Conservation (phyloP, 2,888 invertebrate species). For the Melanargia galathea region DNA sequence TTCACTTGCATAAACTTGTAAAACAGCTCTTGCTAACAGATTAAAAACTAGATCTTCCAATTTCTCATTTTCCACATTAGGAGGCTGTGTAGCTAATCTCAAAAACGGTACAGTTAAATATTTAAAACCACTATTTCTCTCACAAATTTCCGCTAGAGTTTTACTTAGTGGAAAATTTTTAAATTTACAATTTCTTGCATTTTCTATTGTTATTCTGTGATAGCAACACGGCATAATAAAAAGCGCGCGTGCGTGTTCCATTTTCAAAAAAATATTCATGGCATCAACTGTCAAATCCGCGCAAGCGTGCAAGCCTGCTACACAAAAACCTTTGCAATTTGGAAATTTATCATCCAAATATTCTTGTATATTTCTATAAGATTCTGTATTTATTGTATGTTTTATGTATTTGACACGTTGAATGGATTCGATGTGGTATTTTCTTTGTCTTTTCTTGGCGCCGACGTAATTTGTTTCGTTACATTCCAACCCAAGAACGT, state of each 20-base stretch:
- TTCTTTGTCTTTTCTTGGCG: constrained; percentile 82
- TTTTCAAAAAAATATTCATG: constrained; percentile 84
- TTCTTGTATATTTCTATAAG: constrained; percentile 66
- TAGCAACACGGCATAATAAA: constrained; percentile 91
- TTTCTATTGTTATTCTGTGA: constrained; percentile 82
- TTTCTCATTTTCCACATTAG: constrained; percentile 74
- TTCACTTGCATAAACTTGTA: constrained; percentile 82
- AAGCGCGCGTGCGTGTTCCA: constrained; percentile 79
- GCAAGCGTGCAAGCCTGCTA: constrained; percentile 88
- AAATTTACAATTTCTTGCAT: constrained; percentile 60
- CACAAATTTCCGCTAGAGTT: constrained; percentile 64
- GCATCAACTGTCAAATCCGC: constrained; percentile 88
- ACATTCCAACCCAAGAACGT: constrained; percentile 86
- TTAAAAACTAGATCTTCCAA: constrained; percentile 75
- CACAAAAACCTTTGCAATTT: constrained; percentile 56
- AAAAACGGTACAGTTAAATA: constrained; percentile 85
- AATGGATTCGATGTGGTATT: constrained; percentile 77
- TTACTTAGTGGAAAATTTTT: constrained; percentile 86
- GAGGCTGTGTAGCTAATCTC: constrained; percentile 87
- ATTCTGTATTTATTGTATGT: constrained; percentile 80
- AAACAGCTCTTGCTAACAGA: constrained; percentile 83
- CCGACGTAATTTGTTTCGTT: constrained; percentile 78
- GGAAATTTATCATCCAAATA: constrained; percentile 66
- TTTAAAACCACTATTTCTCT: constrained; percentile 54
- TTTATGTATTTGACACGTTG: constrained; percentile 81